Evolutionary conservation across 1,140 invertebrate genomes (phyloP), one percentile per base, ranked within the genome.

Genomic region (Stegodyphus mimosarum): DNA sequence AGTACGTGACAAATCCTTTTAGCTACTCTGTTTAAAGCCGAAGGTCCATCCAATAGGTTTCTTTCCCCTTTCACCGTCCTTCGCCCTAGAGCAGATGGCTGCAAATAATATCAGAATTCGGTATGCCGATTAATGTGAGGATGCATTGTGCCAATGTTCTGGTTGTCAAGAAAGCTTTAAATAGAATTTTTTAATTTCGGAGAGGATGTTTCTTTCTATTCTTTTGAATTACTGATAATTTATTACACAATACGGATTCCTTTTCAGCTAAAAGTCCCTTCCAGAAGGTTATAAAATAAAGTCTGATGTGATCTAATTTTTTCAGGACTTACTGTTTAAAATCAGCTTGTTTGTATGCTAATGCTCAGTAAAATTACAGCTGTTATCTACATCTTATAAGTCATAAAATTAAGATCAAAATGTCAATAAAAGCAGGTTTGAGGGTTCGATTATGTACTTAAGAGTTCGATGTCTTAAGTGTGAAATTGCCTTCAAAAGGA

Each of bases 61-160:
- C 63, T 49, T 50, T 69, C 53, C 51, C 50, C 18, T 64, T 69
- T 64, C 11, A 4, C 10, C 2, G 2, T 6, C 55, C n/a, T n/a
- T n/a, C n/a, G n/a, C n/a, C n/a, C n/a, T 15, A 9, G 64, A 78
- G 50, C 76, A 78, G 76, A 78, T 78, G 76, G 76, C 50, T 53
- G 9, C 10, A 10, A 69, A 53, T 51, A 69, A 69, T 63, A 52
- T 51, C 10, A 6, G 7, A 15, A 78, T 78, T 78, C 76, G 7
- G 13, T 50, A 78, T n/a, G 76, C 63, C 48, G 63, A 69, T 69
- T 69, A 51, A 6, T 15, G 10, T 15, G 33, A 5, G 11, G 11
- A 3, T 71, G 5, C 9, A 4, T 2, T 52, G 6, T 6, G 17
- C 33, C n/a, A 33, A 71, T 18, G n/a, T 7, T 18, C 69, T n/a